A percentile compares a stretch with the other conserved stretches of the same genome.
Evolutionary conservation across 2,888 invertebrate species (phyloP).

Genomic region (Bruchidius siliquastri): DNA sequence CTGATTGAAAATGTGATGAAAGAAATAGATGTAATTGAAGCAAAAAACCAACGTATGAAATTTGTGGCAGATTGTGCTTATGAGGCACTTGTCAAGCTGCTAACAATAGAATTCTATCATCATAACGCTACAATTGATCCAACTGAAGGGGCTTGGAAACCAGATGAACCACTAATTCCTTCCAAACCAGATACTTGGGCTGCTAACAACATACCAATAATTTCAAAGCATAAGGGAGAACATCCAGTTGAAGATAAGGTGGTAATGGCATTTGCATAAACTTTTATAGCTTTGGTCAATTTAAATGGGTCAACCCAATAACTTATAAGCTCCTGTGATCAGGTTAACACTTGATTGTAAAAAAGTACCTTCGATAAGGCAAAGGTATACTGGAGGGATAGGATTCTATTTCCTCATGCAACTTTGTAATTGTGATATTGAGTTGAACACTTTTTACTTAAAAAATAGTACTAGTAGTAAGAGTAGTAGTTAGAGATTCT

Average conservation of each 20-base stretch:
- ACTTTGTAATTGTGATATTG: no score
- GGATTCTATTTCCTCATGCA: no score
- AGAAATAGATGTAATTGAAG: conserved; percentile 1
- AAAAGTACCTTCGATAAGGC: no score
- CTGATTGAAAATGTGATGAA: conserved; percentile 7
- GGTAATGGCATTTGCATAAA: neutral
- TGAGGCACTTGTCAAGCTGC: conserved; percentile 7
- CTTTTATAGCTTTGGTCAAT: no score
- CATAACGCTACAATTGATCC: neutral
- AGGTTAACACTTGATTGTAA: no score
- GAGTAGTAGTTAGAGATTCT: no score
- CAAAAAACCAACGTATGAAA: neutral
- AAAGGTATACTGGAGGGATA: no score
- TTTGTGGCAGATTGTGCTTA: conserved; percentile 10
- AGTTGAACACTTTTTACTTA: no score
- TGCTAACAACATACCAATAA: conserved; percentile 3
- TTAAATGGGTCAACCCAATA: no score
- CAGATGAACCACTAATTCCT: conserved; percentile 5
- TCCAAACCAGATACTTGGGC: conserved; percentile 12
- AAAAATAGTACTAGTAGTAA: no score
- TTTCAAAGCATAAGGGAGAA: neutral
- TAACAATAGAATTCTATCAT: conserved; percentile 10
- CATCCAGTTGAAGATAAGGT: neutral
- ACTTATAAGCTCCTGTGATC: no score
- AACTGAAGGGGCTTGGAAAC: conserved; percentile 1